Percentiles rank a stretch among this genome's conserved stretches.
phyloP scores from a whole-genome alignment of 2,888 invertebrate genomes.

The Emmelina monodactyla region DNA sequence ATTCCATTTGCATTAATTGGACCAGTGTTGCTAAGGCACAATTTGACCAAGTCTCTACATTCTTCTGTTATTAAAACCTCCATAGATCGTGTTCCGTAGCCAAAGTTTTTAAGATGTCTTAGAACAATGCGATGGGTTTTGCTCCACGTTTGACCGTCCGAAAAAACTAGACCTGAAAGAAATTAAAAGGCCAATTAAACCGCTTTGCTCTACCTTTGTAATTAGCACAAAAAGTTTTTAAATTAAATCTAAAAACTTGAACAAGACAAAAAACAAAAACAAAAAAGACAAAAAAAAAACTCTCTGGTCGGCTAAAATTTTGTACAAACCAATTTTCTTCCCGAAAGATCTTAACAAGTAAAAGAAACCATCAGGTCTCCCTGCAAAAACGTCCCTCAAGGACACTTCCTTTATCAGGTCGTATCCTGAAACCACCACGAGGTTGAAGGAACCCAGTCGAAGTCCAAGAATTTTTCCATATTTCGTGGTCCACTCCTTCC shows the following conservation, averaged over 20 bases:
- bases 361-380: slow-evolving; percentile 76
- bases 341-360: slow-evolving; percentile 74
- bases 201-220: no score
- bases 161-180: slow-evolving; percentile 70
- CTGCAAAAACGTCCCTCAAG: slow-evolving; percentile 71
- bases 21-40: slow-evolving; percentile 31
- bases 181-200: no score
- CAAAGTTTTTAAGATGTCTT: slow-evolving; percentile 70
- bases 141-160: slow-evolving; percentile 72
- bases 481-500: slow-evolving; percentile 60
- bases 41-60: slow-evolving; percentile 61
- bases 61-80: slow-evolving; percentile 69
- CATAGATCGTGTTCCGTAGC: slow-evolving; percentile 70
- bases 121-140: slow-evolving; percentile 71
- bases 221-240: no score
- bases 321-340: slow-evolving; percentile 68
- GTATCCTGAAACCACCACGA: slow-evolving; percentile 70
- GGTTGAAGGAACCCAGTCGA: slow-evolving; percentile 66
- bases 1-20: slow-evolving; percentile 60
- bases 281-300: no score
- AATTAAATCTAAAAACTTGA: no score
- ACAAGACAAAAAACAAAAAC: no score
- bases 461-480: slow-evolving; percentile 75
- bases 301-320: no score
- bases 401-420: slow-evolving; percentile 70